Evolutionary conservation across 23 tunicate genomes (phyloP).

Genomic region (Corella eumyota): DNA sequence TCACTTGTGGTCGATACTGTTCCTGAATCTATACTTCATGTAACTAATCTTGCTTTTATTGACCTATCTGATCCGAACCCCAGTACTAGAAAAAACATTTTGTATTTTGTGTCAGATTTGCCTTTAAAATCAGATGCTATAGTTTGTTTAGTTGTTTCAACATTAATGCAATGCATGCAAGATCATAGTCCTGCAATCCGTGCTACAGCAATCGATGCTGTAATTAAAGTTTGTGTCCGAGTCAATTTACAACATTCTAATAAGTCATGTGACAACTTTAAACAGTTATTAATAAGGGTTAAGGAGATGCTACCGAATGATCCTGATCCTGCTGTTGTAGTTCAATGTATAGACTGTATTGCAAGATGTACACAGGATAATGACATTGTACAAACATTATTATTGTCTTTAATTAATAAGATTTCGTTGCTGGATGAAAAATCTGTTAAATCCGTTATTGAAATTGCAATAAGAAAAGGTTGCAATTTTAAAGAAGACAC

Average conservation of each 20-base stretch:
- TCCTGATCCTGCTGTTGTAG: slow-evolving; percentile 6
- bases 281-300: background rate
- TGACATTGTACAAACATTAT: background rate
- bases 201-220: background rate
- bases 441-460: too few relatives aligned
- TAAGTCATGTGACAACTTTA: background rate
- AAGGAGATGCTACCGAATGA: background rate
- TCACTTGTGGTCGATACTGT: background rate
- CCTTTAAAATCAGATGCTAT: background rate
- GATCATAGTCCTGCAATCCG: background rate
- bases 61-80: slow-evolving; percentile 1
- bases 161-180: background rate
- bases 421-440: background rate
- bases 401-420: background rate
- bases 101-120: background rate
- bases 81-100: background rate
- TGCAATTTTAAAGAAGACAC: too few relatives aligned
- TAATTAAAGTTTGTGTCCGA: too few relatives aligned
- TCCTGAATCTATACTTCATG: background rate
- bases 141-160: background rate
- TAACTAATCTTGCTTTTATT: background rate
- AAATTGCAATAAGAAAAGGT: too few relatives aligned
- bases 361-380: background rate
- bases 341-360: slow-evolving; percentile 1
- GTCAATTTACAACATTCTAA: background rate